Base-by-base conservation (phyloP, 2,113 vertebrate species). In the Centropristis striata region DNA sequence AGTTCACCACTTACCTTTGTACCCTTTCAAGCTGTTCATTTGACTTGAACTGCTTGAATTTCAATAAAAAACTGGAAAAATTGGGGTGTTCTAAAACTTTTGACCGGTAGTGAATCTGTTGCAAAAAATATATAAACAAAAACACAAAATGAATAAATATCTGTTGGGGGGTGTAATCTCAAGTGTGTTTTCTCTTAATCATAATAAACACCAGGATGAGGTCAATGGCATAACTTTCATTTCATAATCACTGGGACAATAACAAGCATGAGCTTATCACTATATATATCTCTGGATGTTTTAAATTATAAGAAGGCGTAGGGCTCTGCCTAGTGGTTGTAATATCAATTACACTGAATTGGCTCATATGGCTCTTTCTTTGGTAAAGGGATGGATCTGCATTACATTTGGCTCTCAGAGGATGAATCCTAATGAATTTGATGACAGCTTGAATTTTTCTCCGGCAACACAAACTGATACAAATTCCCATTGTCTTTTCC, bases 271-370 rank as follows among this genome's bases (percentile, higher is more conserved):
- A 75, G 28, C 2, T 37, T 63, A 53, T 55, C 25, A 64, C 46
- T 25, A 41, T 10, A 55, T 25, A 41, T 10, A 55, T 71, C 58
- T 66, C 55, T 28, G 23, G 27, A 18, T 47, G 39, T n/a, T 57
- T 16, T 67, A 49, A 44, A 58, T 81, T 20, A 55, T 51, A 42
- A 8, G 27, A 75, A 79, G 61, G 54, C 44, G 80, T 72, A 89
- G 72, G 58, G 87, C 87, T 83, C 90, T 46, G 69, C 86, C 88
- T 92, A 86, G 88, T 90, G 91, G 92, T 60, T 21, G 78, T 71
- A 61, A 67, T 79, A 83, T 77, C 44, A 82, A 84, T 76, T 90
- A 81, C 92, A 91, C 57, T 61, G 1, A 63, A 80, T 15, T 72
- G 51, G 49, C 54, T 73, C 61, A 9, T 20, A 8, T 68, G 42